These are phyloP conservation scores for Troglohyphantes excavatus DNA, from an alignment of 2,888 invertebrate genomes.

Conservation along the genomic window DNA sequence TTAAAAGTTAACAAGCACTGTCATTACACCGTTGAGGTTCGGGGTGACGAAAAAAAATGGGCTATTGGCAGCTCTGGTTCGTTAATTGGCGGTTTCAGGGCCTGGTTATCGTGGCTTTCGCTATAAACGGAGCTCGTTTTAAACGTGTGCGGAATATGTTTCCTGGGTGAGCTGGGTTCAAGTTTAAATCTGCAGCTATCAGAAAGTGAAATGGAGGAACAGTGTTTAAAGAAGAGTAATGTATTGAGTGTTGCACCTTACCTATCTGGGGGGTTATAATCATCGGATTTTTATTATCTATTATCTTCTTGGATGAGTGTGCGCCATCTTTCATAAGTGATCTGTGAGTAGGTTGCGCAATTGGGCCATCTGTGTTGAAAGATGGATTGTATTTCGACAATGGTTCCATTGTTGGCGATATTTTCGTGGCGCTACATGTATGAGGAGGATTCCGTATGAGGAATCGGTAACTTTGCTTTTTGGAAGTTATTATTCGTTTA, in stretches of 20 bases:
- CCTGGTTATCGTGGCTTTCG: conserved; percentile 27
- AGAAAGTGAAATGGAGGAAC: conserved; percentile 1
- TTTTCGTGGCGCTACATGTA: too few relatives aligned
- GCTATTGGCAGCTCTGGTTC: conserved; percentile 28
- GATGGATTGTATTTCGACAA: neutral
- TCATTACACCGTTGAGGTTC: neutral
- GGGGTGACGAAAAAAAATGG: conserved; percentile 22
- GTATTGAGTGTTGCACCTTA: neutral
- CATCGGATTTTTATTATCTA: conserved; percentile 9
- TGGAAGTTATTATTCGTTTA: too few relatives aligned
- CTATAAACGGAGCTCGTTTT: neutral
- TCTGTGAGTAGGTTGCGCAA: conserved; percentile 7
- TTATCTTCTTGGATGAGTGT: neutral
- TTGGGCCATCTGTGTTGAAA: neutral
- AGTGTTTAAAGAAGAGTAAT: conserved; percentile 29
- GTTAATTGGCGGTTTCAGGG: conserved; percentile 52
- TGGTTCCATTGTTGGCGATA: too few relatives aligned
- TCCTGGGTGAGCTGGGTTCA: neutral
- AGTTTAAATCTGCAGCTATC: neutral
- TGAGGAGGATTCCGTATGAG: too few relatives aligned
- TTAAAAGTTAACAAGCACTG: conserved; percentile 8
- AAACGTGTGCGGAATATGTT: conserved; percentile 38
- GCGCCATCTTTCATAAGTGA: neutral
- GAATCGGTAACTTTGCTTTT: too few relatives aligned
- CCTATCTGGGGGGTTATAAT: neutral